Percentiles rank a stretch among this genome's conserved stretches.
phyloP scores from a whole-genome alignment of 1,140 invertebrate species.

The Stegodyphus mimosarum region DNA sequence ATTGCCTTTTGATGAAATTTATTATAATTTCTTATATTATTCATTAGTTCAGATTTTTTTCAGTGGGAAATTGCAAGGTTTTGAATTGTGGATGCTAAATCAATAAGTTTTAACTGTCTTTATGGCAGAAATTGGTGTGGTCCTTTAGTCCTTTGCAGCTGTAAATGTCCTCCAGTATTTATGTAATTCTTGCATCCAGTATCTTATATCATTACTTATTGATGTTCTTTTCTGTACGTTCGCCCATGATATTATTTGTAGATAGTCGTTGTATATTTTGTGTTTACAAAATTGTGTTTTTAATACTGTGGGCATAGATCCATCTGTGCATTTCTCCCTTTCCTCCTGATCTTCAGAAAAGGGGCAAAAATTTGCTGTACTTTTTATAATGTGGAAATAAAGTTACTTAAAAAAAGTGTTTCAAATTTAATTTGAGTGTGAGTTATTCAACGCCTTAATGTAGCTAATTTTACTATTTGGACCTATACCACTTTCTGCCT shows the following conservation, averaged over 20 bases:
- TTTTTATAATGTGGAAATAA: constrained; percentile 48
- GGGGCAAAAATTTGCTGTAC: constrained; percentile 13
- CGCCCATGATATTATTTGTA: not conserved
- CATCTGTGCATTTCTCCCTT: not conserved
- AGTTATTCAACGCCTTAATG: not conserved
- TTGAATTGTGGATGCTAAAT: no score
- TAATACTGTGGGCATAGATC: not conserved
- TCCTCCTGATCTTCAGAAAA: not conserved
- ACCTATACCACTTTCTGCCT: constrained; percentile 54
- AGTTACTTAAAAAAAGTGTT: constrained; percentile 1
- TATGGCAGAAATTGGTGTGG: constrained; percentile 53
- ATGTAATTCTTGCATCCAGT: not conserved
- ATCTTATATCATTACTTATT: not conserved
- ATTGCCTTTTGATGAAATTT: not conserved
- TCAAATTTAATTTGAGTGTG: not conserved
- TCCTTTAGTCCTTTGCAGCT: constrained; percentile 19
- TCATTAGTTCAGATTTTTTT: not conserved
- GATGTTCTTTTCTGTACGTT: not conserved
- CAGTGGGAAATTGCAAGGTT: not conserved
- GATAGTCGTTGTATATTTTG: constrained; percentile 29
- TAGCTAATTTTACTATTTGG: not conserved
- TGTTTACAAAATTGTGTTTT: constrained; percentile 17
- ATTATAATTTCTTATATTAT: not conserved
- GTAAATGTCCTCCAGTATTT: not conserved
- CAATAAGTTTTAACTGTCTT: constrained; percentile 14